A percentile compares a stretch with the other conserved stretches of the same genome.
Evolutionary conservation across 1,140 invertebrate species (phyloP).

Genomic region (Dryas iulia): DNA sequence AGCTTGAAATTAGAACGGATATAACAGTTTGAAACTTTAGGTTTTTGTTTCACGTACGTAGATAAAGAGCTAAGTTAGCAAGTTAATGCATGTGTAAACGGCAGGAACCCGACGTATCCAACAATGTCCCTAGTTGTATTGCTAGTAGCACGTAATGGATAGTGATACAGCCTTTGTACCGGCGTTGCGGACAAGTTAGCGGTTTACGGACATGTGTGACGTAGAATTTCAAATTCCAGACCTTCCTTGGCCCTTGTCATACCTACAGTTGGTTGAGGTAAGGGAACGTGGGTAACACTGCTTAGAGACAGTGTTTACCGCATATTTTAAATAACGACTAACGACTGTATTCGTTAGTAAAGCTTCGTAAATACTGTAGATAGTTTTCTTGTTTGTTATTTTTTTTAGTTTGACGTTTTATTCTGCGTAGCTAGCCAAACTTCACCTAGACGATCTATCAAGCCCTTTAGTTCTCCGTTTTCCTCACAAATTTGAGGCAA

Average conservation of each 20-base stretch:
- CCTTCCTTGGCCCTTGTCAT: conserved; percentile 21
- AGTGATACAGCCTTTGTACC: conserved; percentile 28
- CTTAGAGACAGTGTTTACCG: neutral
- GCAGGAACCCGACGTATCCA: conserved; percentile 23
- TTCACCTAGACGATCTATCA: too few relatives aligned
- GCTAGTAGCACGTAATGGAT: conserved; percentile 23
- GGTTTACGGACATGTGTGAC: conserved; percentile 33
- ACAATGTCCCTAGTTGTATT: conserved; percentile 28
- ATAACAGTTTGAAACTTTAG: neutral
- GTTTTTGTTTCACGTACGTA: neutral
- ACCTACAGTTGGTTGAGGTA: conserved; percentile 9
- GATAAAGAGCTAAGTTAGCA: neutral
- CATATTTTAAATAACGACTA: neutral
- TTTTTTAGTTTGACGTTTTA: too few relatives aligned
- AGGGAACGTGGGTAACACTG: neutral
- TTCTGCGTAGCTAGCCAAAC: too few relatives aligned
- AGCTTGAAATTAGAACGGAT: neutral
- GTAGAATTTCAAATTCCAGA: conserved; percentile 27
- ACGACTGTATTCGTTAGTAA: too few relatives aligned
- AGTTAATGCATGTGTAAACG: conserved; percentile 10
- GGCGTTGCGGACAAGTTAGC: conserved; percentile 34
- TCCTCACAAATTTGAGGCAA: too few relatives aligned
- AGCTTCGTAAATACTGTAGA: too few relatives aligned
- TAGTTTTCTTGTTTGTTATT: too few relatives aligned
- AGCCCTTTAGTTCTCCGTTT: too few relatives aligned